Base-by-base conservation (phyloP, 2,797 vertebrate species). In the Poecile montanus region DNA sequence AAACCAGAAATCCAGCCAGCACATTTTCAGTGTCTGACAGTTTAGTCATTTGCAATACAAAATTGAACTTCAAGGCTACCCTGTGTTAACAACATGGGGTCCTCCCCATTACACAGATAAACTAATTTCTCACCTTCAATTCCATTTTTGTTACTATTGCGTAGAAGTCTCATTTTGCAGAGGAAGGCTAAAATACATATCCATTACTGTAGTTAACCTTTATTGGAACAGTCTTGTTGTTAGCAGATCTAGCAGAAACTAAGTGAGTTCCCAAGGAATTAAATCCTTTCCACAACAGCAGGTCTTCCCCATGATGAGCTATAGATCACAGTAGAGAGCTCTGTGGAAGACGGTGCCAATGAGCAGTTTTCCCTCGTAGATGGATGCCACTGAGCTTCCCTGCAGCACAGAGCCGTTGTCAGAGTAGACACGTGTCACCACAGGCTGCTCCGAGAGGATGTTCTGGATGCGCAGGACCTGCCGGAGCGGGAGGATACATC, bases 291-390 rank as follows among this genome's bases (percentile, higher is more conserved):
- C 9, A 1, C 22, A 21, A 62, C 29, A 63, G 50, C 48, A 73
- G 60, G 27, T 25, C 74, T 77, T 83, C 82, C 57, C 74, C 7
- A 0, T 3, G 7, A 34, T 0, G 5, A 66, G 38, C 96, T 94
- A 98, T 56, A 98, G 96, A 72, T 99, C 97, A 97, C 99, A 99
- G 61, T 97, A 97, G 60, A 99, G 91, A 16, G 98, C 98, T 98
- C 98, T 99, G 80, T 99, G 99, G 94, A 97, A 99, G 67, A 99
- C 95, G 0, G 98, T 98, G 76, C 99, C 99, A 13, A 99, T 98
- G 25, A 99, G 98, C 65, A 99, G 95, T 66, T 98, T 98, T 45
- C 91, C 81, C 15, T 97, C 85, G 6, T 98, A 98, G 4, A 97
- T 7, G 0, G 98, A 72, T 4, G 99, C 99, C 66, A 98, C 98